Base-by-base conservation (phyloP, 2,797 vertebrate species). In the Nyctibius grandis region DNA sequence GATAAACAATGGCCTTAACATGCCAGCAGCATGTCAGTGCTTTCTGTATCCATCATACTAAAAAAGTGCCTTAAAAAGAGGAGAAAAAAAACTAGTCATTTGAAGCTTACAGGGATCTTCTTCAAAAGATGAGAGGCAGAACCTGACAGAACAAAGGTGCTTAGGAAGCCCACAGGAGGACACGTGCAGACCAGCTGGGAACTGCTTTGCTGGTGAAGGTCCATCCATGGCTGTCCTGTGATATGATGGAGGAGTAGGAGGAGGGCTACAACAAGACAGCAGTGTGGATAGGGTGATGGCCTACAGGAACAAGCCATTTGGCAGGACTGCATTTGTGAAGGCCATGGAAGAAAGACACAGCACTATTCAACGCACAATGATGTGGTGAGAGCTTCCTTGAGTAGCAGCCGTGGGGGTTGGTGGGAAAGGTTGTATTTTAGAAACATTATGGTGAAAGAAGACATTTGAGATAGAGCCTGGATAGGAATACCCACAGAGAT, bases 71-170 rank as follows among this genome's bases (percentile, higher is more conserved):
- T 60, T 60, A 67, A 42, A 60, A 15, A 77, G 4, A 18, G 26
- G 28, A 33, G 9, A 67, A 90, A 78, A 63, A 1, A 1, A 0
- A 0, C 11, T 5, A 5, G 2, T 13, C 53, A 74, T 57, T 47
- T 61, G 6, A 18, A 54, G 6, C 5, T 33, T 67, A 12, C 7
- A 20, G 9, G 22, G 9, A 19, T 81, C 26, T 61, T 26, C 28
- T 79, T 63, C 74, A 76, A 70, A 74, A 85, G 8, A 13, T 60
- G 42, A 83, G 42, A 72, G 16, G 9, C 21, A 57, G 23, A 4
- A 60, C 1, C 2, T 38, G 15, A 61, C 76, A 73, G 25, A 76
- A 8, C 11, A 48, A 47, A 53, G 12, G 15, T 76, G 11, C 7
- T 77, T 36, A 59, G 25, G 40, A 75, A 84, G 18, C 9, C 0